A percentile compares a stretch with the other conserved stretches of the same genome.
Conservation (phyloP, 2,888 invertebrate species). For the Artemia sp. region DNA sequence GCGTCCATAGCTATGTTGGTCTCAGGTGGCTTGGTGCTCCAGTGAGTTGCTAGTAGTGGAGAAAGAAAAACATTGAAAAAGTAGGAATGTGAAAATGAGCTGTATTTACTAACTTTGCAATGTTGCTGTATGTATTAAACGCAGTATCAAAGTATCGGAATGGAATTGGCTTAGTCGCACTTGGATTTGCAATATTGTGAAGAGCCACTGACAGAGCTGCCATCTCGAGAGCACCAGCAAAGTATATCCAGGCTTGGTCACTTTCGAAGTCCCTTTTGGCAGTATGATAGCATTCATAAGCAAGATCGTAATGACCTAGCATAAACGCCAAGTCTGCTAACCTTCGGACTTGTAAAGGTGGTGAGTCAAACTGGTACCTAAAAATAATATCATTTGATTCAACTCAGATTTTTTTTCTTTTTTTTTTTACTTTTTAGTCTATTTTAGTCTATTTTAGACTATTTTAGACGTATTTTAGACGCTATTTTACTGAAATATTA, state of each 20-base stretch:
- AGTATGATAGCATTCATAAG: conserved; percentile 83
- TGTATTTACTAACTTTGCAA: conserved; percentile 50
- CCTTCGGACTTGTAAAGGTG: conserved; percentile 78
- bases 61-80: no score
- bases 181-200: conserved; percentile 34
- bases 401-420: neutral
- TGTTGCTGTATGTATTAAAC: conserved; percentile 71
- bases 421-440: no score
- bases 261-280: conserved; percentile 94
- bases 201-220: conserved; percentile 80
- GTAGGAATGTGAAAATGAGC: no score
- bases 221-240: conserved; percentile 92
- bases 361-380: conserved; percentile 32
- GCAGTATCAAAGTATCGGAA: conserved; percentile 82
- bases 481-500: no score
- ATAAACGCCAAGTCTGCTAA: conserved; percentile 90
- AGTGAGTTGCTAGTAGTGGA: no score
- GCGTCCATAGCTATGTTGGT: no score
- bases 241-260: conserved; percentile 93
- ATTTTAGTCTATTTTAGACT: no score
- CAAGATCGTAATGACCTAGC: conserved; percentile 79
- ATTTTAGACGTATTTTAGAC: no score
- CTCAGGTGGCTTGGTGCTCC: no score
- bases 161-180: conserved; percentile 31
- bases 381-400: conserved; percentile 16